Base-by-base conservation (phyloP, 2,797 vertebrate species). In the Sebastes minor region DNA sequence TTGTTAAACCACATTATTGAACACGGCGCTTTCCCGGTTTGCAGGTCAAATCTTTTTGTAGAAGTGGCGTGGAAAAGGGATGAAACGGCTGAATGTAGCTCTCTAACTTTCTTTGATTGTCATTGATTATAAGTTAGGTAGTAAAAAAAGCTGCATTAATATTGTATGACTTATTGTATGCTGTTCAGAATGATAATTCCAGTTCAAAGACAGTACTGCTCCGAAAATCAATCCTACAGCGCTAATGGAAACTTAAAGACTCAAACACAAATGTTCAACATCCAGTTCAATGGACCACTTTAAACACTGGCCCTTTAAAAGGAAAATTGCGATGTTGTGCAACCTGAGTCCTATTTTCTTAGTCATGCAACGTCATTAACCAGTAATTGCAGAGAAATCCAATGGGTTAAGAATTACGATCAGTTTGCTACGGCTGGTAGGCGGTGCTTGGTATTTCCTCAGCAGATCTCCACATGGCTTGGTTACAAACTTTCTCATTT, bases 1-100 rank as follows among this genome's bases (percentile, higher is more conserved):
- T 88, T 90, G 77, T 88, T 89, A 84, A 93, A 84, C 81, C 74
- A 76, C 74, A 86, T 92, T 93, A 93, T 93, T 90, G 90, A 90
- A 89, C 70, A 79, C 59, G 25, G 42, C 25, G 68, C 71, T 81
- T 77, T 84, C 60, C 59, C 67, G 35, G 73, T 85, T 78, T 74
- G 61, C 53, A 57, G 81, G 74, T 81, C 72, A 86, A 61, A 78
- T 80, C 74, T 77, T 85, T 69, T 62, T 53, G 49, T 30, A 67
- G 63, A 69, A 38, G 32, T 61, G 55, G 52, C 28, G 61, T 42
- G 38, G 49, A 56, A 49, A 59, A 23, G 33, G 46, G n/a, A 55
- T 13, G 11, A 22, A 59, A 30, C 22, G 53, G n/a, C 38, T 16
- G 13, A 30, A 56, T 27, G 28, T 27, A 14, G 49, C 22, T 27